Percentiles rank a stretch among this genome's conserved stretches.
Evolutionary conservation across 2,797 vertebrate species (phyloP).

Genomic region (Orestias chungarensis): DNA sequence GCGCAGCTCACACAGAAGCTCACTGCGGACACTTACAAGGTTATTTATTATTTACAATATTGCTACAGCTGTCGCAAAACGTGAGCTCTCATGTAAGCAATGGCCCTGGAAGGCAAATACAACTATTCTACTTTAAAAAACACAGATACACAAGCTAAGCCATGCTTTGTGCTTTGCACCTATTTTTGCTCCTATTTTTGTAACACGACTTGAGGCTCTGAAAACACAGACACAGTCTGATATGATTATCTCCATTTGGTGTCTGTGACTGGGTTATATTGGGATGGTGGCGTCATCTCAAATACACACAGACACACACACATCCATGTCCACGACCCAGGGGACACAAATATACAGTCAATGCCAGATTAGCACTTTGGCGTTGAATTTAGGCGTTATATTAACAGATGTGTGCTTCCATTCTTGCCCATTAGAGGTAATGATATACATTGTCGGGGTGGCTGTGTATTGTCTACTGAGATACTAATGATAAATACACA

Average conservation of each 20-base stretch:
- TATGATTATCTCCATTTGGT: constrained; percentile 62
- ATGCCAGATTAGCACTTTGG: constrained; percentile 21
- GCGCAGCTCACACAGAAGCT: neutral
- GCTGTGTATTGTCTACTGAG: too few species aligned
- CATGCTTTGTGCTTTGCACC: constrained; percentile 33
- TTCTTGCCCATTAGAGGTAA: constrained; percentile 1
- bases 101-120: constrained; percentile 52
- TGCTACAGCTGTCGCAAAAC: constrained; percentile 27
- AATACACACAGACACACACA: constrained; percentile 23
- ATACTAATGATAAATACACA: too few species aligned
- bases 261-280: constrained; percentile 50
- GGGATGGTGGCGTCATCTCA: constrained; percentile 51
- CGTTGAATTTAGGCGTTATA: constrained; percentile 7
- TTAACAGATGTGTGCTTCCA: constrained; percentile 17
- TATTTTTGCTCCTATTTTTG: constrained; percentile 34
- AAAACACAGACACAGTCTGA: constrained; percentile 45
- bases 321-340: constrained; percentile 18
- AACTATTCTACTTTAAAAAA: constrained; percentile 49
- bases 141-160: constrained; percentile 11
- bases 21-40: constrained; percentile 5
- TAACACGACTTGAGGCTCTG: constrained; percentile 42
- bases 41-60: constrained; percentile 54
- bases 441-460: neutral
- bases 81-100: constrained; percentile 25
- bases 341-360: constrained; percentile 15